Evolutionary conservation across 2,888 invertebrate species (phyloP).

Genomic region (Epistrophe grossulariae): DNA sequence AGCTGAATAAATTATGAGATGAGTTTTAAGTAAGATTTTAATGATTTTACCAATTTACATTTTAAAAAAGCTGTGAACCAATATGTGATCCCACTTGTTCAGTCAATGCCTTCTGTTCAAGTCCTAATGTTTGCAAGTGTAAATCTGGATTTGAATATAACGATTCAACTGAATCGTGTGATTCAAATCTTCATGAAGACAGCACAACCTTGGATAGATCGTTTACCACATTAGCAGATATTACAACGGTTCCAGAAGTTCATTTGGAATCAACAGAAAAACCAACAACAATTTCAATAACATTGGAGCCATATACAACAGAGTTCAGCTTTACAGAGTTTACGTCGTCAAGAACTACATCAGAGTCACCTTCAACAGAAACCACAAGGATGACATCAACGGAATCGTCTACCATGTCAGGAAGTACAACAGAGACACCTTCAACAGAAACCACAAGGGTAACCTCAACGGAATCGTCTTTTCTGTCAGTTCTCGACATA

Average conservation of each 20-base stretch:
- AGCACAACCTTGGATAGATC: too few species aligned
- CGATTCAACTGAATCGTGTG: background rate
- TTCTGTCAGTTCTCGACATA: too few species aligned
- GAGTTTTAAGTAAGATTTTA: background rate
- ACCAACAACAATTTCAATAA: too few species aligned
- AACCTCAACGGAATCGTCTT: too few species aligned
- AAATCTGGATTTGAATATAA: background rate
- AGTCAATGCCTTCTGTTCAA: background rate
- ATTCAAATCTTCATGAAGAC: background rate
- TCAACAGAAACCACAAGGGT: background rate
- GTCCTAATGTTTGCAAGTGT: background rate
- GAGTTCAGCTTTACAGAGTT: too few species aligned
- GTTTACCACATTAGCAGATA: too few species aligned
- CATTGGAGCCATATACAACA: too few species aligned
- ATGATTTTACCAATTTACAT: background rate
- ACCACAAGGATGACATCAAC: background rate
- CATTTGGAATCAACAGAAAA: too few species aligned
- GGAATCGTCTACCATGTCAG: background rate
- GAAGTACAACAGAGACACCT: background rate
- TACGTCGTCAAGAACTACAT: background rate
- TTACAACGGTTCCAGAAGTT: too few species aligned
- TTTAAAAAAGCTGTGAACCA: constrained; percentile 6
- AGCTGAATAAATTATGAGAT: background rate
- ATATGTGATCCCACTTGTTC: background rate
- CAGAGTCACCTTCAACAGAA: background rate